Percentiles rank a stretch among this genome's conserved stretches.
phyloP scores from a whole-genome alignment of 2,888 invertebrate species.

The Netelia virgata region DNA sequence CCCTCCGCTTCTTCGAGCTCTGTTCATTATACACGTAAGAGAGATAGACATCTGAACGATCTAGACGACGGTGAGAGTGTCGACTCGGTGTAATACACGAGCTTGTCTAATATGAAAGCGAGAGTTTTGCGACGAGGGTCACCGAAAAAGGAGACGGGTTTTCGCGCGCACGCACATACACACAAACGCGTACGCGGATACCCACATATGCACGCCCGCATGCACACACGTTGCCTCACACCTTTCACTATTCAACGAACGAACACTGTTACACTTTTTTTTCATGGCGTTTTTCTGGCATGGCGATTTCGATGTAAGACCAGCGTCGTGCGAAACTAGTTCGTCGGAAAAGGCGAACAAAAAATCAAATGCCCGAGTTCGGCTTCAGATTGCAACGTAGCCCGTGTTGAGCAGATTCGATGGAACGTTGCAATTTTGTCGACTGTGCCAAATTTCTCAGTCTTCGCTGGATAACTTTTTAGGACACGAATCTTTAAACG shows the following conservation, averaged over 20 bases:
- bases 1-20: conserved; percentile 13
- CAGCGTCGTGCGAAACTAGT: conserved; percentile 15
- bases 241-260: conserved; percentile 42
- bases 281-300: conserved; percentile 8
- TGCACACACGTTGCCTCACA: conserved; percentile 36
- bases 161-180: conserved; percentile 1
- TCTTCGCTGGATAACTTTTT: too few species aligned
- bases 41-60: conserved; percentile 59
- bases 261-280: conserved; percentile 31
- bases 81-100: conserved; percentile 47
- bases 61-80: conserved; percentile 47
- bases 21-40: conserved; percentile 36
- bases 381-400: too few species aligned
- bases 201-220: too few species aligned
- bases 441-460: too few species aligned
- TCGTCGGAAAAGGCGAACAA: conserved; percentile 20
- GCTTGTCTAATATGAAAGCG: conserved; percentile 51
- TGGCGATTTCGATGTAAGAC: conserved; percentile 33
- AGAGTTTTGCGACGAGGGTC: conserved; percentile 53
- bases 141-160: conserved; percentile 60
- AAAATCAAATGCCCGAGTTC: not conserved
- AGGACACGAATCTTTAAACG: too few species aligned
- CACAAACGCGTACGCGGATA: too few species aligned
- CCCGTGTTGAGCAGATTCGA: too few species aligned
- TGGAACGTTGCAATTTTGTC: too few species aligned